phyloP scores from a whole-genome alignment of 2,888 invertebrate species.

The Copidosoma aretas region DNA sequence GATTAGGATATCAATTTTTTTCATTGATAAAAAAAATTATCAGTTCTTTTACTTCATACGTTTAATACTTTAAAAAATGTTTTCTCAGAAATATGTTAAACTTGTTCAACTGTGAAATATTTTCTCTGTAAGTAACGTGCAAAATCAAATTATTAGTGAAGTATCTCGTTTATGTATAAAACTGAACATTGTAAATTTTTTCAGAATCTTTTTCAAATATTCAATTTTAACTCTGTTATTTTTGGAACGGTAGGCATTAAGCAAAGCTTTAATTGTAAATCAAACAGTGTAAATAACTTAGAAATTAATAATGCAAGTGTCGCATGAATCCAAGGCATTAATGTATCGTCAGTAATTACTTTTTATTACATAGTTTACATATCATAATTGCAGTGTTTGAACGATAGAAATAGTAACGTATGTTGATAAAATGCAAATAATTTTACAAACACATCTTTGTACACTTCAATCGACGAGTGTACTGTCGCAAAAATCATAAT shows the following conservation, averaged over 20 bases:
- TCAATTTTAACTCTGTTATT: slow-evolving; percentile 40
- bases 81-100: too few relatives aligned
- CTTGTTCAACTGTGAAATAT: too few relatives aligned
- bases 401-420: slow-evolving; percentile 35
- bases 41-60: too few relatives aligned
- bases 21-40: too few relatives aligned
- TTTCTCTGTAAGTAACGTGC: too few relatives aligned
- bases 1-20: too few relatives aligned
- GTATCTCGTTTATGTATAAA: too few relatives aligned
- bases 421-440: slow-evolving; percentile 34
- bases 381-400: slow-evolving; percentile 44
- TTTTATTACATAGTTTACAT: slow-evolving; percentile 49
- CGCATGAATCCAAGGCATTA: slow-evolving; percentile 56
- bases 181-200: too few relatives aligned
- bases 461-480: slow-evolving; percentile 34
- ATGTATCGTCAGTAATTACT: slow-evolving; percentile 47
- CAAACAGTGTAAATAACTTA: slow-evolving; percentile 59
- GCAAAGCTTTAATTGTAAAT: slow-evolving; percentile 45
- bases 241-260: slow-evolving; percentile 57
- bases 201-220: too few relatives aligned
- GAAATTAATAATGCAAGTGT: slow-evolving; percentile 47
- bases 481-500: slow-evolving; percentile 20
- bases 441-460: slow-evolving; percentile 38
- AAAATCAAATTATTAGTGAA: too few relatives aligned
- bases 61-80: too few relatives aligned